Evolutionary conservation across 2,113 vertebrate genomes (phyloP), one percentile per base, ranked within the genome.

Genomic region (Prolemur simus): DNA sequence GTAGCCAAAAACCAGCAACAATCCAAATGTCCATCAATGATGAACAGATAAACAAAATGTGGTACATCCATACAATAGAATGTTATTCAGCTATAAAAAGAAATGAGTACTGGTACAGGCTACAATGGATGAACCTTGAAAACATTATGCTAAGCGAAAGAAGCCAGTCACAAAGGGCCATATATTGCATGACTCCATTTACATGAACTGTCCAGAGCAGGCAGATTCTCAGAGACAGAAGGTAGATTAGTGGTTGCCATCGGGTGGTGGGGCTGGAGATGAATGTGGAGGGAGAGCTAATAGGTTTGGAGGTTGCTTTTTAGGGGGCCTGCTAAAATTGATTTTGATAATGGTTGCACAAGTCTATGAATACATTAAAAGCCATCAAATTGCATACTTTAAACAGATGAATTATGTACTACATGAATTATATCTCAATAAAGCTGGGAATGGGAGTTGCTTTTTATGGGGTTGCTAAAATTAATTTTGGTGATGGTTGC

Each of bases 111-210:
- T 84, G 27, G 34, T 27, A 89, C 17, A 39, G 39, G 32, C 34
- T 37, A n/a, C 49, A 87, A 68, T 56, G 21, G 21, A 82, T 37
- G 77, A 63, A 66, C 25, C 45, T 47, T 23, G 69, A 96, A 89
- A 94, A 86, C 78, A 91, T 34, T 18, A 69, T 18, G n/a, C 27
- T 86, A 89, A 74, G 39, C 83, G 47, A 85, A 95, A 89, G 64
- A 92, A 58, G 63, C 10, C 21, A 56, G 37, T 39, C 34, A 78
- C n/a, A 68, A 68, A 89, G 52, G 23, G 39, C 5, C 39, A 78
- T 6, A 27, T 45, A 27, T 3, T 39, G 29, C 32, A 66, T 47
- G 34, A 76, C 63, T 85, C 49, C 11, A 77, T 45, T 81, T 85
- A 34, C 69, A 63, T n/a, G 14, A 86, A 77, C 76, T 77, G 34